These are phyloP conservation scores for Apis cerana DNA, from an alignment of 1,140 invertebrate genomes.

Conservation along the genomic window DNA sequence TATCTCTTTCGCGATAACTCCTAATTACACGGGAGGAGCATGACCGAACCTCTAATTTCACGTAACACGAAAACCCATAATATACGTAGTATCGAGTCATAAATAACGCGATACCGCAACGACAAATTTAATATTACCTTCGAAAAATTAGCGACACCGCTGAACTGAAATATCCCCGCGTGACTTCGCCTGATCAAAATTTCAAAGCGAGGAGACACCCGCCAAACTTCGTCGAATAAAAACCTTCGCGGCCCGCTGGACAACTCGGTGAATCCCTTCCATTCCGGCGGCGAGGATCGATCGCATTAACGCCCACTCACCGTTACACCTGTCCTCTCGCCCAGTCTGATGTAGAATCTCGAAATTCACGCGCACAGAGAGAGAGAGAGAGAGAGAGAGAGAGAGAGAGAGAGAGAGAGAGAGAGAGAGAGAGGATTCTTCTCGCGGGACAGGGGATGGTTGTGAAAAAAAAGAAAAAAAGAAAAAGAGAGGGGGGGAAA, in stretches of 20 bases:
- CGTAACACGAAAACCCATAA: no score
- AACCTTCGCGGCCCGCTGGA: no score
- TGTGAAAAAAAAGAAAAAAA: no score
- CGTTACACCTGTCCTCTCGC: conserved; percentile 31
- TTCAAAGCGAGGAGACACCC: not conserved
- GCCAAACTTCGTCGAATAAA: not conserved
- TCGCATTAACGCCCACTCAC: not conserved
- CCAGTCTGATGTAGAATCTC: conserved; percentile 36
- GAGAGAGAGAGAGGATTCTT: conserved; percentile 1
- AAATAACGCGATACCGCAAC: not conserved
- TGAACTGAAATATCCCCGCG: not conserved
- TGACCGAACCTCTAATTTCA: no score
- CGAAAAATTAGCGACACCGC: no score
- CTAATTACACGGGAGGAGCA: no score
- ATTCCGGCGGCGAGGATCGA: not conserved
- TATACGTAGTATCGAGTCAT: no score
- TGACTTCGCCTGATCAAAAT: not conserved
- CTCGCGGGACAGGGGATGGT: not conserved
- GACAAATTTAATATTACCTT: not conserved
- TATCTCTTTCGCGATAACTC: no score
- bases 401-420: no score
- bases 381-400: no score
- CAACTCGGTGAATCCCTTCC: not conserved
- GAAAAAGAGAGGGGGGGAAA: not conserved
- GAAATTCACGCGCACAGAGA: conserved; percentile 14